Conservation (phyloP, 2,113 vertebrate species). For the Synodontis membranacea region DNA sequence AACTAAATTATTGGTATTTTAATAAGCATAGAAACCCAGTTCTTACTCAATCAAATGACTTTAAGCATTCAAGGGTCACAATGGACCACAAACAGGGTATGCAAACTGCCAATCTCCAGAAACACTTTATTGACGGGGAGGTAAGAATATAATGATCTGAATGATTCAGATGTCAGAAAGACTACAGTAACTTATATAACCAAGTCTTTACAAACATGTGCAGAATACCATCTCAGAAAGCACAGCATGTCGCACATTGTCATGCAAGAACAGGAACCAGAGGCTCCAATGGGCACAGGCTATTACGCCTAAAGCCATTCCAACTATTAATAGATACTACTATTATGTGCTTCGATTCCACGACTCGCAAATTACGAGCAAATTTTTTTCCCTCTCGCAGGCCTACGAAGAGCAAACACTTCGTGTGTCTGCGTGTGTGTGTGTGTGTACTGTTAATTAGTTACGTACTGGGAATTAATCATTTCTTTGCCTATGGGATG, state of each 20-base stretch:
- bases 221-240: neutral
- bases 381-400: neutral
- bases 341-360: neutral
- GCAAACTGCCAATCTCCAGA: neutral
- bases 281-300: neutral
- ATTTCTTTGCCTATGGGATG: conserved; percentile 27
- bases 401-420: neutral
- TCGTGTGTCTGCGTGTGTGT: conserved; percentile 23
- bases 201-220: neutral
- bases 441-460: conserved; percentile 22
- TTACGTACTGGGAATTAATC: neutral
- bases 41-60: neutral
- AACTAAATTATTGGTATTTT: neutral
- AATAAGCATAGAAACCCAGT: neutral
- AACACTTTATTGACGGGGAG: neutral
- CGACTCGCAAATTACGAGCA: neutral
- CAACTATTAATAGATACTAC: neutral
- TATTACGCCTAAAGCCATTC: too few relatives aligned
- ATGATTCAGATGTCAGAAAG: neutral
- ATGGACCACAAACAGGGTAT: neutral
- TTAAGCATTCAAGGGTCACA: neutral
- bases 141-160: neutral
- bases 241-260: neutral
- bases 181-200: neutral
- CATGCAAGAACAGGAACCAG: neutral